Conservation (phyloP, 2,888 invertebrate species). For the Heliconius sara region DNA sequence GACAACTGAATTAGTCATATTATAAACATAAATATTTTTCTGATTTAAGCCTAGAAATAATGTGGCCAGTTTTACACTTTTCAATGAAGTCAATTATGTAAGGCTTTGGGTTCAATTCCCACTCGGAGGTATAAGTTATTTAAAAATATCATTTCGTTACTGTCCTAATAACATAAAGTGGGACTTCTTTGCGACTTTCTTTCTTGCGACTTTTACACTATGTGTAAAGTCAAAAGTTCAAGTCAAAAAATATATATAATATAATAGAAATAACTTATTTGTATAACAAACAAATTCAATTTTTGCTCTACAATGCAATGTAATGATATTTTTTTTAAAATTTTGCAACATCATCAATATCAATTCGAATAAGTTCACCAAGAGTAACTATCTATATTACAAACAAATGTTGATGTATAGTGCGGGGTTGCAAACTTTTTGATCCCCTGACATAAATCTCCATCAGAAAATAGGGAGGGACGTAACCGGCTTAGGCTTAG, state of each 20-base stretch:
- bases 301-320: background rate
- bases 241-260: too few species aligned
- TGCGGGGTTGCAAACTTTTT: conserved; percentile 79
- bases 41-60: too few species aligned
- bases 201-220: too few species aligned
- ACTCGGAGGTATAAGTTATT: too few species aligned
- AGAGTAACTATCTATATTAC: conserved; percentile 39
- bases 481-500: conserved; percentile 84
- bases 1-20: too few species aligned
- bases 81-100: too few species aligned
- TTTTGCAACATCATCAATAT: conserved; percentile 21
- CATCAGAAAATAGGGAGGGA: conserved; percentile 83
- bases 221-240: too few species aligned
- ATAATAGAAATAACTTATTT: background rate
- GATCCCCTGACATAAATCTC: conserved; percentile 84
- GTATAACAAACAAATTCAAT: background rate
- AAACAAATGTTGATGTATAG: conserved; percentile 49
- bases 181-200: too few species aligned
- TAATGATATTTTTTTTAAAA: background rate
- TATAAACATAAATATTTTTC: too few species aligned
- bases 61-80: too few species aligned
- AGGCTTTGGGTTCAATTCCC: too few species aligned
- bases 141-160: too few species aligned
- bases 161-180: background rate
- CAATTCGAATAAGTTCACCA: conserved; percentile 28